phyloP scores from a whole-genome alignment of 2,888 invertebrate species.

The Parascotia fuliginaria region DNA sequence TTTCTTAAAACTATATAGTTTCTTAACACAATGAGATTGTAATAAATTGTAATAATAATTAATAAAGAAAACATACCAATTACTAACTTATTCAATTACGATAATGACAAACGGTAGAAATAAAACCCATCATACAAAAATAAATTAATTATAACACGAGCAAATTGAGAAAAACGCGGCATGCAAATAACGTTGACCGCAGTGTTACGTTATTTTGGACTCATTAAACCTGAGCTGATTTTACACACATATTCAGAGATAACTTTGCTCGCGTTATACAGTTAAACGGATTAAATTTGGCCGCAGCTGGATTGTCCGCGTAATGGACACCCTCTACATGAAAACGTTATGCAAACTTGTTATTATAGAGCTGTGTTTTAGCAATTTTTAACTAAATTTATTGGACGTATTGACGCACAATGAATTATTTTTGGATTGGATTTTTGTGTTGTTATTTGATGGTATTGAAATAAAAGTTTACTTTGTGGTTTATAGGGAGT shows the following conservation, averaged over 20 bases:
- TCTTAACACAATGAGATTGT: too few species aligned
- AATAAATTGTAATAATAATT: too few species aligned
- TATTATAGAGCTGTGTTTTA: slow-evolving; percentile 45
- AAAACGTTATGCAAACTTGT: slow-evolving; percentile 55
- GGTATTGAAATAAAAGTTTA: too few species aligned
- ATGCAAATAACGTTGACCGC: slow-evolving; percentile 54
- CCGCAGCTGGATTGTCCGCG: slow-evolving; percentile 73
- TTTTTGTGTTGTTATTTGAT: neutral
- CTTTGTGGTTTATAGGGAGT: too few species aligned
- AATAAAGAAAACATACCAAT: too few species aligned
- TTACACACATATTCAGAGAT: slow-evolving; percentile 69
- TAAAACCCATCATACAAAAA: slow-evolving; percentile 17
- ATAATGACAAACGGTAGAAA: neutral
- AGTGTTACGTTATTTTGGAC: slow-evolving; percentile 64
- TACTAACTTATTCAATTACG: too few species aligned
- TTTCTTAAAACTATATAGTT: too few species aligned
- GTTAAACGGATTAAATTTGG: slow-evolving; percentile 78
- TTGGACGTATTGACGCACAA: slow-evolving; percentile 17
- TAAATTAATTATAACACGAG: slow-evolving; percentile 49
- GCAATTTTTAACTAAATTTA: slow-evolving; percentile 41
- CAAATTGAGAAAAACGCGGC: slow-evolving; percentile 48
- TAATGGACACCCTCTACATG: slow-evolving; percentile 69
- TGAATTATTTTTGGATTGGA: slow-evolving; percentile 19
- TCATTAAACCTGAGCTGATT: slow-evolving; percentile 71
- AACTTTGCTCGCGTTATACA: slow-evolving; percentile 69